Base-by-base conservation (phyloP, 2,888 invertebrate species). In the Sesia apiformis region DNA sequence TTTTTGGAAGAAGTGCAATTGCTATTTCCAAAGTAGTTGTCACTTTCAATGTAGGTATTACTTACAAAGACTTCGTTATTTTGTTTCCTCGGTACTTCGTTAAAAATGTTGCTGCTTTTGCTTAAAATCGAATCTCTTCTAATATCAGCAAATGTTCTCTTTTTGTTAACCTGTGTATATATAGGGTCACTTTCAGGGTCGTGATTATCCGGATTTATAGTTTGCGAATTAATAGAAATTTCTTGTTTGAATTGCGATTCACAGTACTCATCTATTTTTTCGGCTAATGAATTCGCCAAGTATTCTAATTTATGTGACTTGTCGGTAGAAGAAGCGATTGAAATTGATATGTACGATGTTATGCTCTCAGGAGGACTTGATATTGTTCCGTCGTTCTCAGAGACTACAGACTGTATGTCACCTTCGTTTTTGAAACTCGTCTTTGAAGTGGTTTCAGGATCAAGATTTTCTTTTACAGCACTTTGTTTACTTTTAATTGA, bases 61-160 rank as follows among this genome's bases (percentile, higher is more conserved):
- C 79, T 84, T 38, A 84, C 76, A 57, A 81, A 86, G 43, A 81
- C 72, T 65, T 88, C 87, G 72, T 76, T 81, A 60, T 71, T 80
- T 56, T 71, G 72, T 55, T 76, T 76, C 58, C 78, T 77, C 39
- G 72, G 62, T 57, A 79, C 70, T 70, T 82, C 81, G 63, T 83
- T 81, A 58, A 76, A 76, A 58, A 78, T 64, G 57, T 78, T 81
- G 54, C 76, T 78, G 56, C 52, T 76, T 81, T 90, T 81, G 56
- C 74, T 78, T 46, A 74, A 63, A 61, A 77, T 76, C 3, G 84
- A 82, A 59, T 84, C 80, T 63, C 76, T 75, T 65, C 72, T 84
- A 40, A 90, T 84, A 53, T 91, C 84, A 40, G 91, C 91, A 63
- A 91, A 91, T 50, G 91, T 91, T 68, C 90, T 89, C 76, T 78